Base-by-base conservation (phyloP, 2,888 invertebrate species). In the Exephanes ischioxanthus region DNA sequence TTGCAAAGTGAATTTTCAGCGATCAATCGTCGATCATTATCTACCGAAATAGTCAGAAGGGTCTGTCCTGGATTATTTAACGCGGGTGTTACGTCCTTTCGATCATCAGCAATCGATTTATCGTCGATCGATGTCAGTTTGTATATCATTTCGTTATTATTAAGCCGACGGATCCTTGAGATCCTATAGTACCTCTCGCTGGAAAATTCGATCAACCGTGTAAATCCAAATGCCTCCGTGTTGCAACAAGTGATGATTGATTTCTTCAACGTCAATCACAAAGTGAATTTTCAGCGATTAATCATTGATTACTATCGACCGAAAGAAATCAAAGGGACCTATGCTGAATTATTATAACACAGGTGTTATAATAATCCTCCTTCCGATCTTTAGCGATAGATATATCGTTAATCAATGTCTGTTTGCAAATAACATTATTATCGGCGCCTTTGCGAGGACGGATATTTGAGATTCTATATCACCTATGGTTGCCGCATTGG, bases 201-300 rank as follows among this genome's bases (percentile, higher is more conserved):
- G 19, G 70, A 85, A 85, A 75, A 78, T 71, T 71, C 63, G 55
- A 73, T 63, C 61, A 75, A 63, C 61, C 63, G 63, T 63, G 5
- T 16, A 51, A 2, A 6, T 16, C 2, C 4, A 51, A 51, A 6
- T n/a, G 51, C 51, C n/a, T 33, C 16, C 51, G 4, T n/a, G 51
- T 51, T 51, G 51, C 7, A n/a, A 6, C 5, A n/a, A 51, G 6
- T 51, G 51, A n/a, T 51, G 16, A 51, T 51, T 51, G n/a, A 51
- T 51, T 51, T 51, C 51, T 16, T 51, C 6, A 51, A n/a, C n/a
- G n/a, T n/a, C 2, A n/a, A n/a, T 51, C 51, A 7, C 19, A 19
- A 19, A 9, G 19, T 53, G n/a, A 19, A 19, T 53, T 7, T 19
- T 53, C 7, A 53, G 19, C 9, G 19, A 53, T 19, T 4, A 19